Percentiles rank a stretch among this genome's conserved stretches.
Evolutionary conservation across 2,888 invertebrate species (phyloP).

Genomic region (Amaurobius ferox): DNA sequence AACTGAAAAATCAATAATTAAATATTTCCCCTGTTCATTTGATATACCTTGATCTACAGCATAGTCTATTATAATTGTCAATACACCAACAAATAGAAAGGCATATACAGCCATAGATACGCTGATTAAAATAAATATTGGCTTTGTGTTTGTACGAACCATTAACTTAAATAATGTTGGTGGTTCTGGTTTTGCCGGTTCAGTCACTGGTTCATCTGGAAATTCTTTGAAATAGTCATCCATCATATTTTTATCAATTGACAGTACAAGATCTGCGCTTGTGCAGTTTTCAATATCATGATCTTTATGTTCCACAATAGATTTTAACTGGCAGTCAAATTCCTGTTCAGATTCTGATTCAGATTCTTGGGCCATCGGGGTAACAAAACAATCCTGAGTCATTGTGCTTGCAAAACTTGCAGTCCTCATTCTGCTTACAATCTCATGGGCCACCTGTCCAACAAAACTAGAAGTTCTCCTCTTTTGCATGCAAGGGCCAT

Average conservation of each 20-base stretch:
- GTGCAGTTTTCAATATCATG: neutral
- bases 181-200: neutral
- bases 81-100: constrained; percentile 37
- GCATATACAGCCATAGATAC: constrained; percentile 43
- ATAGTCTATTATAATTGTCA: constrained; percentile 70
- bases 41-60: constrained; percentile 62
- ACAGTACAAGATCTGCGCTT: neutral
- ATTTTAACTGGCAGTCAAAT: neutral
- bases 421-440: constrained; percentile 39
- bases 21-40: constrained; percentile 38
- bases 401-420: constrained; percentile 59
- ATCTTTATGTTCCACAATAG: neutral
- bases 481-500: neutral
- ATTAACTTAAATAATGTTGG: neutral
- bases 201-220: neutral
- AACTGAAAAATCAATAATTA: constrained; percentile 66
- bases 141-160: constrained; percentile 16
- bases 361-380: constrained; percentile 6
- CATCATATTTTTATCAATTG: neutral
- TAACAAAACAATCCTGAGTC: constrained; percentile 47
- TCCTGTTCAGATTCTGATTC: constrained; percentile 4
- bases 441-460: constrained; percentile 31
- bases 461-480: constrained; percentile 30
- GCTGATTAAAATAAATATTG: constrained; percentile 45
- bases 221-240: neutral